These are phyloP conservation scores for Drosophila koepferae DNA, from an alignment of 2,888 invertebrate genomes.

Conservation along the genomic window DNA sequence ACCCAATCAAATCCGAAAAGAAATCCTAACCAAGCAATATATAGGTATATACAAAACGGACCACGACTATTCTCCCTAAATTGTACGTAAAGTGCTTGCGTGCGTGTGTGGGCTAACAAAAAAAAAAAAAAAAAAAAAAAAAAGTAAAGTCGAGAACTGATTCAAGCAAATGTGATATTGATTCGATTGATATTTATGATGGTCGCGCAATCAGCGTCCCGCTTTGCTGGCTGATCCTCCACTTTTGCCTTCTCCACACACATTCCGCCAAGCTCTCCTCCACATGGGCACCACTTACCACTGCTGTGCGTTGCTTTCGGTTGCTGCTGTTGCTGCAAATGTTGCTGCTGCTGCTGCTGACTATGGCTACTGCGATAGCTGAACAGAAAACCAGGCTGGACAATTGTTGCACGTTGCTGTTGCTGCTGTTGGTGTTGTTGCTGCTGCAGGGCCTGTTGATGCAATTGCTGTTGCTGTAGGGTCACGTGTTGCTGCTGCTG, in stretches of 20 bases:
- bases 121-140: not conserved
- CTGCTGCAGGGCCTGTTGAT: constrained; percentile 56
- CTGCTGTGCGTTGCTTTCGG: constrained; percentile 71
- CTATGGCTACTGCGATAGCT: constrained; percentile 77
- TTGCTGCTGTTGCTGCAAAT: constrained; percentile 42
- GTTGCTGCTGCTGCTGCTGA: constrained; percentile 50
- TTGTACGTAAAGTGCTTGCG: constrained; percentile 52
- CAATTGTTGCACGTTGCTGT: constrained; percentile 74
- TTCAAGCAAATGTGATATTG: constrained; percentile 10
- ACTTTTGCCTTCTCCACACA: constrained; percentile 28
- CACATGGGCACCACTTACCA: constrained; percentile 62
- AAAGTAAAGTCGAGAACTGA: constrained; percentile 6
- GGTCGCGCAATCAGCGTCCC: constrained; percentile 14
- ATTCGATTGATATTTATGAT: constrained; percentile 26
- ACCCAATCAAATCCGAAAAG: constrained; percentile 5
- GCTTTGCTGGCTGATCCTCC: constrained; percentile 39
- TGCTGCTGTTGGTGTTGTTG: constrained; percentile 59
- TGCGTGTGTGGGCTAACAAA: constrained; percentile 45
- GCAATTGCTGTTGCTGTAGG: constrained; percentile 80
- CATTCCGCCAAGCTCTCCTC: constrained; percentile 15
- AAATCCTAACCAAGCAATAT: constrained; percentile 31
- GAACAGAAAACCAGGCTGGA: constrained; percentile 81
- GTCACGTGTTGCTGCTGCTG: constrained; percentile 66
- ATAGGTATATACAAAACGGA: constrained; percentile 40
- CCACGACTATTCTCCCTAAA: constrained; percentile 40